A percentile compares a stretch with the other conserved stretches of the same genome.
phyloP scores from a whole-genome alignment of 1,140 invertebrate species.

The Pararge aegeria region DNA sequence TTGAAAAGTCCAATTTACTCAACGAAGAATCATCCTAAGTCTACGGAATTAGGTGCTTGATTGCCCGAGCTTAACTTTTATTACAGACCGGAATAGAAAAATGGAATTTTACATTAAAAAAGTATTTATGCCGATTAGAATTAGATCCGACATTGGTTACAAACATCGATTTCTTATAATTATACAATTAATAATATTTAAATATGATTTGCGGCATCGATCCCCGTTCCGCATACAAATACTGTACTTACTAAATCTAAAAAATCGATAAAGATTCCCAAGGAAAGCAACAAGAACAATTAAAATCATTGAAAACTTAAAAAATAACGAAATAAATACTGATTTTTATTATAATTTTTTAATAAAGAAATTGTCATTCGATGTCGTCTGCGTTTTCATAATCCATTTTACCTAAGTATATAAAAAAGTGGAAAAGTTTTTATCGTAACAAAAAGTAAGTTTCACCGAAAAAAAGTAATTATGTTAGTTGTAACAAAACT shows the following conservation, averaged over 20 bases:
- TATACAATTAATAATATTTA: slow-evolving; percentile 1
- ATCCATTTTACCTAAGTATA: slow-evolving; percentile 2
- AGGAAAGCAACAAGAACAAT: slow-evolving; percentile 77
- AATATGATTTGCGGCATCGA: slow-evolving; percentile 20
- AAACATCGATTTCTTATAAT: slow-evolving; percentile 13
- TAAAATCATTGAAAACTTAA: slow-evolving; percentile 76
- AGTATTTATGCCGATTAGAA: slow-evolving; percentile 36
- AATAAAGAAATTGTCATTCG: slow-evolving; percentile 28
- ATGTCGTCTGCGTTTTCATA: slow-evolving; percentile 16
- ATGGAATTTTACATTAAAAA: slow-evolving; percentile 71
- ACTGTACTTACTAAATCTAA: slow-evolving; percentile 65
- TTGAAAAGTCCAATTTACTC: too few species aligned
- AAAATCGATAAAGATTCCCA: slow-evolving; percentile 75
- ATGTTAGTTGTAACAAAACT: too few species aligned
- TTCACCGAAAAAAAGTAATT: too few species aligned
- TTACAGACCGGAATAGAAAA: slow-evolving; percentile 58
- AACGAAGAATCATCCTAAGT: too few species aligned
- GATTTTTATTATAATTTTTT: slow-evolving; percentile 21
- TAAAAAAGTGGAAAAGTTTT: too few species aligned
- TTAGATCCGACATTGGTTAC: slow-evolving; percentile 2
- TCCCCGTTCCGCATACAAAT: slow-evolving; percentile 52
- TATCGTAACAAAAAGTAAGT: too few species aligned
- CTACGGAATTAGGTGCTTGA: too few species aligned
- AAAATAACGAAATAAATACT: slow-evolving; percentile 77
- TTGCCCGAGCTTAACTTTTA: background rate